Evolutionary conservation across 2,113 vertebrate genomes (phyloP).

Genomic region (Zootoca vivipara): DNA sequence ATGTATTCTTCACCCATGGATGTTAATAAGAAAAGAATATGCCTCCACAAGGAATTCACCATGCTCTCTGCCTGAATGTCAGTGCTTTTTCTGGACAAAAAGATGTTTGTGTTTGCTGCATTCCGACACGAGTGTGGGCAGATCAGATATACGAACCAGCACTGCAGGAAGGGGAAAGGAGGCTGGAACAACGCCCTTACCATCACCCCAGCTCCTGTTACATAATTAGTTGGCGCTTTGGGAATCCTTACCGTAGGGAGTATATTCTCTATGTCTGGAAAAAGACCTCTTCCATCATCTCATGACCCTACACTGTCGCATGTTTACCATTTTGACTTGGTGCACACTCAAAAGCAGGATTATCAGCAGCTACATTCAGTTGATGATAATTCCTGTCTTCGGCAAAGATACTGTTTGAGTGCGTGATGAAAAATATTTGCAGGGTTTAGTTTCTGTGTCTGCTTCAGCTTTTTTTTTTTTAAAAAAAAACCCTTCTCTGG

Average conservation of each 20-base stretch:
- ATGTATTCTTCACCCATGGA: constrained; percentile 37
- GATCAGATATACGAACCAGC: constrained; percentile 1
- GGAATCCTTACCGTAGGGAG: not conserved
- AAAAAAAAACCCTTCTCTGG: not conserved
- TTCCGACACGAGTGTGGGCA: constrained; percentile 65
- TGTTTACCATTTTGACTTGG: not conserved
- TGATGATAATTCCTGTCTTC: not conserved
- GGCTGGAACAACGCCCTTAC: not conserved
- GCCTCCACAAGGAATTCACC: constrained; percentile 68
- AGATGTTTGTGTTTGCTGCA: constrained; percentile 53
- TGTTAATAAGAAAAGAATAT: constrained; percentile 48
- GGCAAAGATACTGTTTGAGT: not conserved
- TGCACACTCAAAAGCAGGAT: not conserved
- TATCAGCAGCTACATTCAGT: not conserved
- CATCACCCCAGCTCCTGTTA: not conserved
- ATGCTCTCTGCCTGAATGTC: constrained; percentile 64
- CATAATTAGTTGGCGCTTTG: not conserved
- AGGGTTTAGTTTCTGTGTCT: constrained; percentile 1
- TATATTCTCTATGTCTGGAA: not conserved
- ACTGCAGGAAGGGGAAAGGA: not conserved
- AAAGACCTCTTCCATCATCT: not conserved
- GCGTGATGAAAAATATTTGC: not conserved
- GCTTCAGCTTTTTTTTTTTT: not conserved
- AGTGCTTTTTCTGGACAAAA: constrained; percentile 58
- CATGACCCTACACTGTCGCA: not conserved